These are phyloP conservation scores for Hafferia zeledoni DNA, from an alignment of 2,797 vertebrate genomes.

Conservation along the genomic window DNA sequence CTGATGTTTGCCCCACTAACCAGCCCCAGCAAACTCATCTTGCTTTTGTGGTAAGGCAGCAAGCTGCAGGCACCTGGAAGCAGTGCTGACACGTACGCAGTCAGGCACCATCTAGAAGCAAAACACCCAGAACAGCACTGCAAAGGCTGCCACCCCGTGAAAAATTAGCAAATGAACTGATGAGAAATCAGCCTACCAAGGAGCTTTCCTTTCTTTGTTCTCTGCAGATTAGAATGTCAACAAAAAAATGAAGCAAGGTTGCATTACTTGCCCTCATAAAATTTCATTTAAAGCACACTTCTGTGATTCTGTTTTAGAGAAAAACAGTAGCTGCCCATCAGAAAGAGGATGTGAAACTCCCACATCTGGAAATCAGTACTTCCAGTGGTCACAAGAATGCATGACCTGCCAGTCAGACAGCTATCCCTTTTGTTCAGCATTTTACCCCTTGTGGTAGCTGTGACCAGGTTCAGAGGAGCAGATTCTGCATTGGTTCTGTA, in stretches of 20 bases:
- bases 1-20: background rate
- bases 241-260: background rate
- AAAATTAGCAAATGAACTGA: background rate
- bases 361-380: background rate
- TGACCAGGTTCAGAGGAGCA: background rate
- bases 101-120: conserved; percentile 31
- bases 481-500: background rate
- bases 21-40: background rate
- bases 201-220: background rate
- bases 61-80: background rate
- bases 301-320: background rate
- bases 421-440: background rate
- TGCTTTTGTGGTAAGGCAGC: background rate
- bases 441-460: background rate
- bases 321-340: background rate
- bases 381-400: background rate
- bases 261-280: background rate
- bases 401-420: background rate
- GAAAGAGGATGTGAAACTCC: background rate
- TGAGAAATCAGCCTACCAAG: background rate
- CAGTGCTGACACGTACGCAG: background rate
- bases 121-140: background rate
- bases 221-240: background rate
- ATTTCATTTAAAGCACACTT: background rate
- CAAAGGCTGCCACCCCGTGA: background rate